These are phyloP conservation scores for Drosophila simulans DNA, from an alignment of 1,140 invertebrate species.

Conservation along the genomic window DNA sequence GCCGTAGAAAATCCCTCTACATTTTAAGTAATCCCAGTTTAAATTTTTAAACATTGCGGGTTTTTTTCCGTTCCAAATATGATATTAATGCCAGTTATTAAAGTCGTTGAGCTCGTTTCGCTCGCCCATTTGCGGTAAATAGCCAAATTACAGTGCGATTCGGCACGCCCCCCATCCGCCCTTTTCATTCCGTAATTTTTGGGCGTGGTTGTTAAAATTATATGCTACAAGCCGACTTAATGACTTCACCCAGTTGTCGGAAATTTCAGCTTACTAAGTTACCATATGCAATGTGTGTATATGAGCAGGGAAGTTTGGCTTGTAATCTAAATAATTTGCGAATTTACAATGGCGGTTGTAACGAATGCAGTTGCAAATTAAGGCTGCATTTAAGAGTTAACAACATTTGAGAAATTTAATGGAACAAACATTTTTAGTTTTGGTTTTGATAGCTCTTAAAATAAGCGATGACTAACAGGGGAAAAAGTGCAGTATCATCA, in stretches of 20 bases:
- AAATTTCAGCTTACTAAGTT: constrained; percentile 3
- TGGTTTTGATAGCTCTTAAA: not conserved
- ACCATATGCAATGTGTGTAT: not conserved
- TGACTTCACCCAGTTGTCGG: constrained; percentile 22
- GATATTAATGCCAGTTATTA: constrained; percentile 66
- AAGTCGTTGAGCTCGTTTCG: constrained; percentile 25
- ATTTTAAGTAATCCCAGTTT: not conserved
- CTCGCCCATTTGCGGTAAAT: constrained; percentile 36
- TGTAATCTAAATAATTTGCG: too few relatives aligned
- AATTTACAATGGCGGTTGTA: too few relatives aligned
- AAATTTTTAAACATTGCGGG: constrained; percentile 22
- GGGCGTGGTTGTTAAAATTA: constrained; percentile 52
- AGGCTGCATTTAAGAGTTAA: too few relatives aligned
- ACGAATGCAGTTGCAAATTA: too few relatives aligned
- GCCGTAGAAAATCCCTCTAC: too few relatives aligned
- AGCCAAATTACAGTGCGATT: constrained; percentile 43
- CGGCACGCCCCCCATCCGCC: not conserved
- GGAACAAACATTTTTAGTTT: too few relatives aligned
- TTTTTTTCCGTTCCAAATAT: constrained; percentile 68
- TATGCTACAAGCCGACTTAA: constrained; percentile 15
- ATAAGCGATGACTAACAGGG: not conserved
- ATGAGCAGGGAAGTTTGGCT: too few relatives aligned
- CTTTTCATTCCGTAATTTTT: constrained; percentile 25
- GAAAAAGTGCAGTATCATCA: too few relatives aligned
- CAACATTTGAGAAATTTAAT: too few relatives aligned